Conservation (phyloP, 2,888 invertebrate genomes). For the Ormyrus pomaceus region DNA sequence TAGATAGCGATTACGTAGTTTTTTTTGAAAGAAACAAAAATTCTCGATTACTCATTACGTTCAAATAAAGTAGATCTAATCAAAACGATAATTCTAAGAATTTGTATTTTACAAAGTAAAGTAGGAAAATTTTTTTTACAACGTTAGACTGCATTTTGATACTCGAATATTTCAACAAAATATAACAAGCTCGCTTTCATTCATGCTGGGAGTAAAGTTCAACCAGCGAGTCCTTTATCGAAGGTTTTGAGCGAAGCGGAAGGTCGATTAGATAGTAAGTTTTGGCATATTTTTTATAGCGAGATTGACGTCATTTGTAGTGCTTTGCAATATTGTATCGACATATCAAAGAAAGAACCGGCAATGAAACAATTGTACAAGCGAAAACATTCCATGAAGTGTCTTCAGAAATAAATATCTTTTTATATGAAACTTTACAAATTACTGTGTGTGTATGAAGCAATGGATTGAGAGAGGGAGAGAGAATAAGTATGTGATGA, state of each 20-base stretch:
- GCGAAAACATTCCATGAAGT: conserved; percentile 37
- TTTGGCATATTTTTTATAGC: background rate
- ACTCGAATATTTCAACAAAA: too few species aligned
- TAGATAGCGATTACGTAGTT: too few species aligned
- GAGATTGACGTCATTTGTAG: conserved; percentile 9
- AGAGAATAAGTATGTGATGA: conserved; percentile 3
- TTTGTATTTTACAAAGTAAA: too few species aligned
- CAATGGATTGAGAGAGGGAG: background rate
- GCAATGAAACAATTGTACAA: conserved; percentile 12
- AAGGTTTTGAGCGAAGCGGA: background rate
- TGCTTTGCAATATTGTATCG: conserved; percentile 19
- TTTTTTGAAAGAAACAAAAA: too few species aligned
- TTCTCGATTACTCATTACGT: too few species aligned
- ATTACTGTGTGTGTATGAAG: background rate
- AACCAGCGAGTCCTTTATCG: background rate
- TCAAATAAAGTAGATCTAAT: too few species aligned
- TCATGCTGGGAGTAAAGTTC: background rate
- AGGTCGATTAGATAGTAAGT: background rate
- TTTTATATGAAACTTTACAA: conserved; percentile 28
- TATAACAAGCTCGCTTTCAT: too few species aligned
- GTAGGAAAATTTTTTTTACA: too few species aligned
- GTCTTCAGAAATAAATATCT: conserved; percentile 15
- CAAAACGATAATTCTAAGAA: too few species aligned
- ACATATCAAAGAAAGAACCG: conserved; percentile 7
- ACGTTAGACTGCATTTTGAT: too few species aligned